Base-by-base conservation (phyloP, 2,113 vertebrate species). In the Cavia porcellus region DNA sequence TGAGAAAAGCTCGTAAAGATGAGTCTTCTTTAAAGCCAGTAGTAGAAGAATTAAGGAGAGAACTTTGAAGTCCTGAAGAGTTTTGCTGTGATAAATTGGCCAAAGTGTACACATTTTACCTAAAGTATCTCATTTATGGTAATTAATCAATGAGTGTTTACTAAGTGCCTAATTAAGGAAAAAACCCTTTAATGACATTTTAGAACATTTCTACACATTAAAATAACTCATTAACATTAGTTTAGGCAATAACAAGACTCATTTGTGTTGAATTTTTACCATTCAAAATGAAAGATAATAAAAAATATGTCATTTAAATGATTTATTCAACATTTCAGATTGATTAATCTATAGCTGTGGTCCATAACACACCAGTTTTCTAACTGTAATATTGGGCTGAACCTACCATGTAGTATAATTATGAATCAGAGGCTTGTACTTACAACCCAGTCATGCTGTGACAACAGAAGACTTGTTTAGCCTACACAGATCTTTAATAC, bases 41-140 rank as follows among this genome's bases (percentile, higher is more conserved):
- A 59, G 15, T 74, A 15, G 59, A 42, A 86, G 22, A 97, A 68
- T 87, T 94, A 94, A 22, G 81, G 45, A n/a, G n/a, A 62, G 59
- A 96, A 96, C 4, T 93, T 61, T 87, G 70, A 94, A 83, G 61
- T 92, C 74, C 64, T 83, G 62, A 80, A 75, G 55, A 93, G 24
- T 66, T 90, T 70, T 70, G 70, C 10, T 61, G 84, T 70, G 79
- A 92, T 93, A 96, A 90, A 90, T 62, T 92, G 52, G 61, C n/a
- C 57, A 96, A 95, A 87, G 19, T 90, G 20, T 68, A 87, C 94
- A 96, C 50, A 47, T 64, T 95, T 93, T 93, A 82, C 59, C 72
- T 92, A 59, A 59, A 93, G 5, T 95, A 80, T 66, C 12, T 95
- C 50, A 93, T 75, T 82, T 92, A 84, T 84, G 47, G 61, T 93